Conservation (phyloP, 2,888 invertebrate species). For the Dusona sp. region DNA sequence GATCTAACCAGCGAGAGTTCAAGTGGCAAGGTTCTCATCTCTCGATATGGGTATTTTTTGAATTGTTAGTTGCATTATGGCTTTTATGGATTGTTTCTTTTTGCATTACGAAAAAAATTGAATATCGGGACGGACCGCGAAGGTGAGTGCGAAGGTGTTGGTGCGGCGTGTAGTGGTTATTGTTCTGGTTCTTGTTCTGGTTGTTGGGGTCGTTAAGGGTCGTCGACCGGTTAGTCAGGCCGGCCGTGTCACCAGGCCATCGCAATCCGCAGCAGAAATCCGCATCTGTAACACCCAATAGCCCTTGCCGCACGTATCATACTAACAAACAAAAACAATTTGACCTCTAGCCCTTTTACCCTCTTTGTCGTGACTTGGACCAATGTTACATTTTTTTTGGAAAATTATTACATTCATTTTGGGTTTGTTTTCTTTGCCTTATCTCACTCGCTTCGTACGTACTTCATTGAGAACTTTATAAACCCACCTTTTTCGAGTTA, state of each 20-base stretch:
- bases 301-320: conserved; percentile 73
- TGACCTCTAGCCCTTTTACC: conserved; percentile 61
- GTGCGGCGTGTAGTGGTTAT: conserved; percentile 84
- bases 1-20: conserved; percentile 40
- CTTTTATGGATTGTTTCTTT: conserved; percentile 39
- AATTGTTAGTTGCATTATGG: conserved; percentile 2
- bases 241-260: conserved; percentile 90
- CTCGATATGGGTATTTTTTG: conserved; percentile 22
- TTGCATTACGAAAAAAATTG: conserved; percentile 58
- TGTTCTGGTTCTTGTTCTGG: conserved; percentile 82
- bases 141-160: conserved; percentile 84
- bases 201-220: conserved; percentile 80
- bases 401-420: not conserved
- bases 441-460: conserved; percentile 57
- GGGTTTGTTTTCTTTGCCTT: not conserved
- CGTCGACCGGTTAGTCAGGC: conserved; percentile 82
- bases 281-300: conserved; percentile 91
- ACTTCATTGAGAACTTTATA: conserved; percentile 32
- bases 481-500: not conserved
- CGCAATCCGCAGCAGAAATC: conserved; percentile 95
- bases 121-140: conserved; percentile 83
- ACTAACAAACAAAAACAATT: conserved; percentile 49
- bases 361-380: conserved; percentile 5
- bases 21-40: conserved; percentile 22
- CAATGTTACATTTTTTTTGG: not conserved